These are phyloP conservation scores for Colius striatus DNA, from an alignment of 2,113 vertebrate species.

Conservation along the genomic window DNA sequence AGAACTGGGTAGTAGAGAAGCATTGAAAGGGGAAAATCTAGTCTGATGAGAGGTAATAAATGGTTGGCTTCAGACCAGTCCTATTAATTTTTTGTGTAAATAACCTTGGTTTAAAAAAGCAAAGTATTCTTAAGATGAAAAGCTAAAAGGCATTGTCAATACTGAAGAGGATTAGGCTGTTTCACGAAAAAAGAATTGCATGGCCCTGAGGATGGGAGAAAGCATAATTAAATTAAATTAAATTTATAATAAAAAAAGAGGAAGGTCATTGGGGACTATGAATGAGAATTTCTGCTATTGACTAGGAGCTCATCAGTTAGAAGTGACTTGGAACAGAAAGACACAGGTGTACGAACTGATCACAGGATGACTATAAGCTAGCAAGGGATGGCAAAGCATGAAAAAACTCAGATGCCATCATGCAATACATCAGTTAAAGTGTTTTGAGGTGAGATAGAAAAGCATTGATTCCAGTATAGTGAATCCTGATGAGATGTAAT, in stretches of 20 bases:
- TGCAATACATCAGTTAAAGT: background rate
- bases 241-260: constrained; percentile 33
- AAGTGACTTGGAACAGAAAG: background rate
- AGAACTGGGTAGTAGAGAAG: background rate
- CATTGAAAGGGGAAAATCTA: background rate
- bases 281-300: background rate
- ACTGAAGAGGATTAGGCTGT: constrained; percentile 5
- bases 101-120: background rate
- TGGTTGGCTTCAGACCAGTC: background rate
- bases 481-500: background rate
- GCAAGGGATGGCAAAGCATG: background rate
- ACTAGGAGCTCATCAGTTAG: background rate
- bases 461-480: background rate
- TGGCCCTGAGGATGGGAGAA: constrained; percentile 2
- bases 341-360: background rate
- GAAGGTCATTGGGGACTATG: background rate
- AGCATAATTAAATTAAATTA: background rate
- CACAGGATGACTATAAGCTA: background rate
- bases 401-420: background rate
- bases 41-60: background rate
- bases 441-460: background rate
- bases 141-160: constrained; percentile 26
- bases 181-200: constrained; percentile 7
- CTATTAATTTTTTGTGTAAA: constrained; percentile 10
- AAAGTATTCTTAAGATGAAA: background rate